A percentile compares a stretch with the other conserved stretches of the same genome.
These are phyloP conservation scores for Ardeotis arabs DNA, from an alignment of 2,113 vertebrate species.

Conservation along the genomic window DNA sequence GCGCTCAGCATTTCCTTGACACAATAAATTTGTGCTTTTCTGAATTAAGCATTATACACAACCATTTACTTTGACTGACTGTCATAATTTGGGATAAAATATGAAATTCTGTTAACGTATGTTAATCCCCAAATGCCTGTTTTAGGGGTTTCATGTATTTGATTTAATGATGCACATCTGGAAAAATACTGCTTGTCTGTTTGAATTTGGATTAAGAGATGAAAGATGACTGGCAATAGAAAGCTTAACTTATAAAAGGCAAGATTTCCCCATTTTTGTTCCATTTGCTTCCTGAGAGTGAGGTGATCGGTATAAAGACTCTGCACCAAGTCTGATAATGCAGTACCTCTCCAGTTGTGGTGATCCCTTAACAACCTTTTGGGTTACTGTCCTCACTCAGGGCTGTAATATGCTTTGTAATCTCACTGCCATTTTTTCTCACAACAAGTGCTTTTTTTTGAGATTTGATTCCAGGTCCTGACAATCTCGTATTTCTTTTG, in stretches of 20 bases:
- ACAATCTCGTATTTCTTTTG: neutral
- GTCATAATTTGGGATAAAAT: neutral
- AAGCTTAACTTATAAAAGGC: neutral
- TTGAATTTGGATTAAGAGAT: neutral
- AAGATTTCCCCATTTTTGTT: fast-evolving
- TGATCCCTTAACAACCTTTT: fast-evolving
- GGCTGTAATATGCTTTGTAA: neutral
- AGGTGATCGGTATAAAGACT: fast-evolving
- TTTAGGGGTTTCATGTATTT: neutral
- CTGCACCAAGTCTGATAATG: neutral
- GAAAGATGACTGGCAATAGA: neutral
- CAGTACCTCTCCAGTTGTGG: neutral
- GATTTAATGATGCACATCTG: neutral
- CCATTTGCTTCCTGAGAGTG: neutral
- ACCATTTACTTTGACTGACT: neutral
- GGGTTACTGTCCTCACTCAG: neutral
- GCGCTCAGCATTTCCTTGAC: neutral
- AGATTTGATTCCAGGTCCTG: neutral
- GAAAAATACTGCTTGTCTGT: neutral
- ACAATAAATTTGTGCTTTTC: neutral
- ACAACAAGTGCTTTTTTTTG: neutral
- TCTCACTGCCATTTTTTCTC: neutral
- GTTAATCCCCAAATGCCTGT: neutral
- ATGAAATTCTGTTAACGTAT: neutral
- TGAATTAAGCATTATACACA: neutral